Conservation (phyloP, 2,888 invertebrate genomes). For the Cosmia pyralina region DNA sequence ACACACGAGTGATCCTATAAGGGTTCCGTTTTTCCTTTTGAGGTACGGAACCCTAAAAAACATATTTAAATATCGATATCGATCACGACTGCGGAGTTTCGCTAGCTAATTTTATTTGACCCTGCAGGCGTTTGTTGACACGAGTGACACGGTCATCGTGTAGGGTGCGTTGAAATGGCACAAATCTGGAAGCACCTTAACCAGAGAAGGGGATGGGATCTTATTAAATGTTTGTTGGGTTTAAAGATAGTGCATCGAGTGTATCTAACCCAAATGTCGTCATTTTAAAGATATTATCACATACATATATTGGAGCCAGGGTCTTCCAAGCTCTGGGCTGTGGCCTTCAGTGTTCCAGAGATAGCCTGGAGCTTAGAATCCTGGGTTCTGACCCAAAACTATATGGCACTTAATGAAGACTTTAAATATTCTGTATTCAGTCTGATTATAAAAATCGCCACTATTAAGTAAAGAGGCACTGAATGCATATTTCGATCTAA, state of each 20-base stretch:
- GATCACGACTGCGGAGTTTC: not conserved
- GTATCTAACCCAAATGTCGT: not conserved
- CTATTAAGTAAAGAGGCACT: not conserved
- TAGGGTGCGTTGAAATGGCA: not conserved
- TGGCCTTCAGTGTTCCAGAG: not conserved
- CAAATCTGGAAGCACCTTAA: conserved; percentile 8
- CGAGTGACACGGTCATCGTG: not conserved
- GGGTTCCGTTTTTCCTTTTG: too few relatives aligned
- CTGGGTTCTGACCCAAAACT: not conserved
- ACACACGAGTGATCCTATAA: too few relatives aligned
- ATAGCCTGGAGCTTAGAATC: conserved; percentile 1
- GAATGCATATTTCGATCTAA: not conserved
- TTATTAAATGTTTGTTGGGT: conserved; percentile 7
- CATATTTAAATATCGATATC: too few relatives aligned
- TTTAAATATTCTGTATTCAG: not conserved
- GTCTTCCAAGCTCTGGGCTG: conserved; percentile 12
- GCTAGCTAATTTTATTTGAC: not conserved
- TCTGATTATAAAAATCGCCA: not conserved
- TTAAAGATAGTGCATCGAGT: not conserved
- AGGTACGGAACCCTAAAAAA: not conserved
- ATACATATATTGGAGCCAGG: not conserved
- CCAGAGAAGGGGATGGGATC: not conserved
- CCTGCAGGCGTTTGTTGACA: not conserved
- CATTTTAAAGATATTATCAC: not conserved
- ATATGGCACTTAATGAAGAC: not conserved